These are phyloP conservation scores for Laterallus jamaicensis DNA, from an alignment of 2,113 vertebrate species.

Conservation along the genomic window DNA sequence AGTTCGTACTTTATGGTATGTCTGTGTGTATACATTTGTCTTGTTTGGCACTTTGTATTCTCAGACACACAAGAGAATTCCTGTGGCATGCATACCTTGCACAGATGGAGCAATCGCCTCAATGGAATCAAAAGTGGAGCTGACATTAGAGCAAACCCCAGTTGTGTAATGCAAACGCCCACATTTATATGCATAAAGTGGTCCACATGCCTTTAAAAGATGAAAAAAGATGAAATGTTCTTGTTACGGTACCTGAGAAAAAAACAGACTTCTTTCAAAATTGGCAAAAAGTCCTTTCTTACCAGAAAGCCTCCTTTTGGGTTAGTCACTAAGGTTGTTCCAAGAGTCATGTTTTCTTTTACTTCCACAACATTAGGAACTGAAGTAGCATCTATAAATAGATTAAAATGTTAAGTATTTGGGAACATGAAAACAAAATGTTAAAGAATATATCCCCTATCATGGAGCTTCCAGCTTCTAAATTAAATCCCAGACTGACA, in stretches of 20 bases:
- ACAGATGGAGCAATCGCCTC: conserved; percentile 86
- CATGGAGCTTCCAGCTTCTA: conserved; percentile 38
- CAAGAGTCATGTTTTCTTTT: conserved; percentile 99
- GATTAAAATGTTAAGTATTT: conserved; percentile 59
- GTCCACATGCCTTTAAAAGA: conserved; percentile 90
- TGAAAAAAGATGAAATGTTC: not conserved
- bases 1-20: conserved; percentile 75
- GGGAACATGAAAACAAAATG: conserved; percentile 51
- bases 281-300: conserved; percentile 59
- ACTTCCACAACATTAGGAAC: conserved; percentile 90
- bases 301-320: conserved; percentile 97
- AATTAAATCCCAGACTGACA: conserved; percentile 44
- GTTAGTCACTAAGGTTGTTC: conserved; percentile 93
- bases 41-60: conserved; percentile 25
- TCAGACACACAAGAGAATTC: conserved; percentile 20
- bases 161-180: conserved; percentile 91
- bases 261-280: not conserved
- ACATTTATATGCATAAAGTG: conserved; percentile 95
- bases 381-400: conserved; percentile 82
- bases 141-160: conserved; percentile 94
- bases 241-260: not conserved
- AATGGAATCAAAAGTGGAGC: conserved; percentile 88
- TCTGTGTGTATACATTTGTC: conserved; percentile 68
- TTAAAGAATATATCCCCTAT: conserved; percentile 39
- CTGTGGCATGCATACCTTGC: conserved; percentile 80